Conservation (phyloP, 2,113 vertebrate genomes). For the Stegastes partitus region DNA sequence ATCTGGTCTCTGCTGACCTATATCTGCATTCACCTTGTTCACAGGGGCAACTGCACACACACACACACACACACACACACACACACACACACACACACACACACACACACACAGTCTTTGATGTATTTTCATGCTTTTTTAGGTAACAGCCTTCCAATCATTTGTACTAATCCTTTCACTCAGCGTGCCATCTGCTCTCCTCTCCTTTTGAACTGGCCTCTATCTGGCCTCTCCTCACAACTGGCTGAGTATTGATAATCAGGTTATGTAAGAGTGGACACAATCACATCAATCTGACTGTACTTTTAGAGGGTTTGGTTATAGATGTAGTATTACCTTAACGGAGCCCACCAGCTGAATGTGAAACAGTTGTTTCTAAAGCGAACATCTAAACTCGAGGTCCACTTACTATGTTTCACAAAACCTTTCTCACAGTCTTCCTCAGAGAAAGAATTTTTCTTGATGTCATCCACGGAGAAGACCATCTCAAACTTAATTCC, state of each 20-base stretch:
- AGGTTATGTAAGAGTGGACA: slow-evolving; percentile 14
- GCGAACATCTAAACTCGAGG: too few relatives aligned
- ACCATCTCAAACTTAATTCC: too few relatives aligned
- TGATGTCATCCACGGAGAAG: too few relatives aligned
- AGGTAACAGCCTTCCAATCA: slow-evolving; percentile 58
- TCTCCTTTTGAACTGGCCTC: not conserved
- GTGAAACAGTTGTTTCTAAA: too few relatives aligned
- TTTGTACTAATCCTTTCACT: slow-evolving; percentile 64
- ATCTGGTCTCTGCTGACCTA: slow-evolving; percentile 55
- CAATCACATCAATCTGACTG: not conserved
- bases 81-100: not conserved
- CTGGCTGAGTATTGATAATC: slow-evolving; percentile 7
- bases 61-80: not conserved
- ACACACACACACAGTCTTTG: slow-evolving; percentile 29
- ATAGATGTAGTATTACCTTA: not conserved
- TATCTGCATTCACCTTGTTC: slow-evolving; percentile 46
- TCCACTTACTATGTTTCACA: too few relatives aligned
- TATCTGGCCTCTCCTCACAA: slow-evolving; percentile 6
- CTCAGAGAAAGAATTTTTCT: too few relatives aligned
- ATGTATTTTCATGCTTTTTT: slow-evolving; percentile 53
- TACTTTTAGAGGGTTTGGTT: not conserved
- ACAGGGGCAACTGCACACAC: not conserved
- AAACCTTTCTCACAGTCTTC: too few relatives aligned
- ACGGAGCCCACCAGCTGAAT: too few relatives aligned
- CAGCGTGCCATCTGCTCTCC: slow-evolving; percentile 51